These are phyloP conservation scores for Drosophila ananassae DNA, from an alignment of 1,140 invertebrate genomes.

Conservation along the genomic window DNA sequence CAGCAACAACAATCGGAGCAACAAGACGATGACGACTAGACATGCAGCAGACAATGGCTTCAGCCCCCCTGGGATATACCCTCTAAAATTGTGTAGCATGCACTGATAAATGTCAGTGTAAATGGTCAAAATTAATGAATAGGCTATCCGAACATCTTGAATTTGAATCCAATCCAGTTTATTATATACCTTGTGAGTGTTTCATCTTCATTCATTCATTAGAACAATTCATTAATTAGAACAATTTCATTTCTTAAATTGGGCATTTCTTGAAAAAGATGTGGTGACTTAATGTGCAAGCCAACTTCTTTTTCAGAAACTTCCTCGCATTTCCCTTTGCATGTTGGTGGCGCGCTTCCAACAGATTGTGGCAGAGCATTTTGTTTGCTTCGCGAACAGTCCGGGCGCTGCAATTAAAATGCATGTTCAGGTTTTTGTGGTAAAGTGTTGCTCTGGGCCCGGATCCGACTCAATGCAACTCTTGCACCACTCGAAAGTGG, in stretches of 20 bases:
- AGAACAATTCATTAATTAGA: no score
- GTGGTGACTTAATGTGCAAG: constrained; percentile 1
- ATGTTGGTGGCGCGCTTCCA: constrained; percentile 34
- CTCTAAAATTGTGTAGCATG: background rate
- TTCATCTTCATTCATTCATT: no score
- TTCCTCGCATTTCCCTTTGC: constrained; percentile 41
- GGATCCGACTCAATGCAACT: constrained; percentile 20
- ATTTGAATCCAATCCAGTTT: no score
- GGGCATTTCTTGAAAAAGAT: no score
- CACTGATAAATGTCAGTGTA: background rate
- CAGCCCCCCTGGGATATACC: constrained; percentile 49
- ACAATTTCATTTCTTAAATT: no score
- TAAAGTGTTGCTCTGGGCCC: constrained; percentile 53
- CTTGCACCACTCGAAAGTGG: constrained; percentile 69
- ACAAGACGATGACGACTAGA: constrained; percentile 68
- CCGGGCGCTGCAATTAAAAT: constrained; percentile 71
- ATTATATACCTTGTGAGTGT: no score
- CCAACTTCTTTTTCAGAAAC: background rate
- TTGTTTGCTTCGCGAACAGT: constrained; percentile 58
- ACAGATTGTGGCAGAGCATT: constrained; percentile 70
- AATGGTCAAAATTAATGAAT: no score
- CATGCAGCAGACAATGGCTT: constrained; percentile 74
- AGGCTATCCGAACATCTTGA: no score
- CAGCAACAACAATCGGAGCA: constrained; percentile 31
- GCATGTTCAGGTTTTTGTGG: constrained; percentile 75